phyloP scores from a whole-genome alignment of 2,113 vertebrate genomes.

The Scopus umbretta region DNA sequence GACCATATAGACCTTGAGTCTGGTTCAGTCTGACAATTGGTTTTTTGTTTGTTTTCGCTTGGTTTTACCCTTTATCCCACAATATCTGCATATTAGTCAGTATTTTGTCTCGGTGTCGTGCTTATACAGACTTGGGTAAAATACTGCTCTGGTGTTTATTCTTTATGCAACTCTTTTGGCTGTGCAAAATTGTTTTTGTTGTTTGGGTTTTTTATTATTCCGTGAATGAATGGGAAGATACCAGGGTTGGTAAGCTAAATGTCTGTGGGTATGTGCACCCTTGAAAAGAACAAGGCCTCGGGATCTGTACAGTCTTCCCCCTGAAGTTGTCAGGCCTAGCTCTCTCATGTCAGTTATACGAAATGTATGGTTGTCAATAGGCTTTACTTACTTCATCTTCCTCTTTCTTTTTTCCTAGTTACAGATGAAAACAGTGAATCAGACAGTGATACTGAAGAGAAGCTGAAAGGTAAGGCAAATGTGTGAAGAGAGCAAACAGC shows the following conservation, averaged over 20 bases:
- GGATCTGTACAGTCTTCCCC: not conserved
- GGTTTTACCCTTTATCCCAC: not conserved
- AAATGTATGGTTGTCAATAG: not conserved
- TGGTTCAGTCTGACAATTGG: not conserved
- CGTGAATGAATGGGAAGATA: not conserved
- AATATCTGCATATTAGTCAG: not conserved
- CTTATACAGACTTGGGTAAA: not conserved
- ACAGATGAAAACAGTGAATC: slow-evolving; percentile 97
- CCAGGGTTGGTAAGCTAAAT: not conserved
- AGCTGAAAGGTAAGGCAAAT: slow-evolving; percentile 84
- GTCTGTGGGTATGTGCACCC: not conserved
- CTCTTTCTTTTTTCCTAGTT: slow-evolving; percentile 63
- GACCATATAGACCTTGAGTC: not conserved
- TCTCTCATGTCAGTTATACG: not conserved
- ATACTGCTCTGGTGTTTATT: not conserved
- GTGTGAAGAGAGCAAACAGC: not conserved
- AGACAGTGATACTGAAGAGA: slow-evolving; percentile 95
- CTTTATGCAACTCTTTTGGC: not conserved
- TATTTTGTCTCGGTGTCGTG: not conserved
- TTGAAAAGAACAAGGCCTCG: not conserved
- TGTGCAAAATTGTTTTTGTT: not conserved
- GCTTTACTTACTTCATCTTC: not conserved
- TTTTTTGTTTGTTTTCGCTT: not conserved
- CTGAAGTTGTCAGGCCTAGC: not conserved
- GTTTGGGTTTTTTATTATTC: not conserved